A percentile compares a stretch with the other conserved stretches of the same genome.
These are phyloP conservation scores for Hypsopygia costalis DNA, from an alignment of 2,888 invertebrate species.

Conservation along the genomic window DNA sequence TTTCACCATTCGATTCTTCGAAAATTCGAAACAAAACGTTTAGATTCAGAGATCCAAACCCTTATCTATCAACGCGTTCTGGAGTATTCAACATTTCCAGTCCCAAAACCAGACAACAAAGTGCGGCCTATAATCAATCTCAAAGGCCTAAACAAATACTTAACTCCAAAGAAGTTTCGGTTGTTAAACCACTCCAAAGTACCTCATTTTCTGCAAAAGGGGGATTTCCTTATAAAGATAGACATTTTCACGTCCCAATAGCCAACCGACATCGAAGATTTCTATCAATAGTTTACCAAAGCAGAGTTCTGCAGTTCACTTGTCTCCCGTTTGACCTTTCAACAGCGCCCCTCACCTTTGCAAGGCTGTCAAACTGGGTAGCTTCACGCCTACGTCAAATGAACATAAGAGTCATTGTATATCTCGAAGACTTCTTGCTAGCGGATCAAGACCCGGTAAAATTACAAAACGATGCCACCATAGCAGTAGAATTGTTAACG, in stretches of 20 bases:
- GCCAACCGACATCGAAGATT: conserved; percentile 12
- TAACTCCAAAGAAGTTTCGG: conserved; percentile 10
- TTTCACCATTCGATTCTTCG: background rate
- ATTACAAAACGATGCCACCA: background rate
- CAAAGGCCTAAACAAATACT: conserved; percentile 7
- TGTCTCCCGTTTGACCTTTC: conserved; percentile 27
- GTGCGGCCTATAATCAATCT: conserved; percentile 13
- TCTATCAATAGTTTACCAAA: conserved; percentile 9
- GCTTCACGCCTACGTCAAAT: conserved; percentile 16
- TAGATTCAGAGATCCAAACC: background rate
- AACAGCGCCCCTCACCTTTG: conserved; percentile 23
- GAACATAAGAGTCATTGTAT: conserved; percentile 24
- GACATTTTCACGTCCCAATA: conserved; percentile 16
- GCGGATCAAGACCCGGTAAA: conserved; percentile 9
- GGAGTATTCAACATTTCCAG: conserved; percentile 8
- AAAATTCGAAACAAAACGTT: background rate
- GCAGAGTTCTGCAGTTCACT: conserved; percentile 11
- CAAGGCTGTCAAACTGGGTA: conserved; percentile 24
- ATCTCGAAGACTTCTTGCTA: conserved; percentile 25
- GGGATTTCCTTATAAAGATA: conserved; percentile 15
- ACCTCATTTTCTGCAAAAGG: conserved; percentile 11
- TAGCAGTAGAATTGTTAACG: too few species aligned
- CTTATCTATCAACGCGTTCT: background rate
- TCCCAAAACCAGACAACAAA: conserved; percentile 9
- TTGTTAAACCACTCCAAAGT: conserved; percentile 9